Conservation (phyloP, 1,140 invertebrate genomes). For the Tribolium madens region DNA sequence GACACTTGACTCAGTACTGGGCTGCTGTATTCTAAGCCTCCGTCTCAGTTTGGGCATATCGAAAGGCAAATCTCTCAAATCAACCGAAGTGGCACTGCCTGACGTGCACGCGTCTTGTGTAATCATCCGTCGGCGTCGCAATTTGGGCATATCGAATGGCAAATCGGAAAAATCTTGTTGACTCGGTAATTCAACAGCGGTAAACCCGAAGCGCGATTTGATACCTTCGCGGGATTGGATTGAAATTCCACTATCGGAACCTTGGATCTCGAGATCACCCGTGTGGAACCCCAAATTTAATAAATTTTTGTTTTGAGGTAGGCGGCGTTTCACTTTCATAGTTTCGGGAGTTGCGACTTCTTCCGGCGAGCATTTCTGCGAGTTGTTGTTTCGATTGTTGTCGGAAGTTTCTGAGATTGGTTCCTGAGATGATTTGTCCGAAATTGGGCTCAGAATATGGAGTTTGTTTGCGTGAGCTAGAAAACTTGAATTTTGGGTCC, state of each 20-base stretch:
- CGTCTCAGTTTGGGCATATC: conserved; percentile 89
- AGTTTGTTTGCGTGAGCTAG: conserved; percentile 78
- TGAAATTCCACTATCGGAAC: conserved; percentile 88
- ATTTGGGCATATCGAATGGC: conserved; percentile 92
- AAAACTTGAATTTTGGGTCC: conserved; percentile 63
- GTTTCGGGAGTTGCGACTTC: conserved; percentile 70
- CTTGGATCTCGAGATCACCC: conserved; percentile 80
- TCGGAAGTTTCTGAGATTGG: conserved; percentile 83
- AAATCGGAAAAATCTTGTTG: conserved; percentile 77
- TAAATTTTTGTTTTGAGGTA: conserved; percentile 81
- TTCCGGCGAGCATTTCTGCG: conserved; percentile 77
- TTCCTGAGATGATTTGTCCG: conserved; percentile 90
- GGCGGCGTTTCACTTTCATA: conserved; percentile 71
- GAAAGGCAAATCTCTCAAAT: conserved; percentile 84
- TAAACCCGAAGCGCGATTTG: conserved; percentile 72
- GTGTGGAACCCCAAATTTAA: conserved; percentile 76
- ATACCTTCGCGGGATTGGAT: conserved; percentile 83
- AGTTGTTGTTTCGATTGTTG: conserved; percentile 82
- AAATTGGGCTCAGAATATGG: conserved; percentile 89
- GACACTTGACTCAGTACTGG: conserved; percentile 74
- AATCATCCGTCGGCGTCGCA: conserved; percentile 76
- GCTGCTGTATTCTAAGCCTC: conserved; percentile 69
- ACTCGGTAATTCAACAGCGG: conserved; percentile 57
- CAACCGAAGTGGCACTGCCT: conserved; percentile 79
- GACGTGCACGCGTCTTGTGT: conserved; percentile 76